A percentile compares a stretch with the other conserved stretches of the same genome.
These are phyloP conservation scores for Macrotus californicus DNA, from an alignment of 2,113 vertebrate genomes.

Conservation along the genomic window DNA sequence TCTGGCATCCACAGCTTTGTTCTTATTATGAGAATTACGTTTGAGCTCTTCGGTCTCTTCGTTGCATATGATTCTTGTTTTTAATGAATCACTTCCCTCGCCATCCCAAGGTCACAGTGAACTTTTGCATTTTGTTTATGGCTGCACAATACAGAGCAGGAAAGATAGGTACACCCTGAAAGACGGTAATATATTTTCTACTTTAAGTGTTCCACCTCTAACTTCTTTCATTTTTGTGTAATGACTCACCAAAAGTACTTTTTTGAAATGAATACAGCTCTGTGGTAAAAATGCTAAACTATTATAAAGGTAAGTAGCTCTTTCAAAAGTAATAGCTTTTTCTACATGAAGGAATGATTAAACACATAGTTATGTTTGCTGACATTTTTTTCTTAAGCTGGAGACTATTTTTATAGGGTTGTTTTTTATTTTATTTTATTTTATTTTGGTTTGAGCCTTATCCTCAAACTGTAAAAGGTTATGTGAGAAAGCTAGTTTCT, in stretches of 20 bases:
- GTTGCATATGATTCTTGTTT: constrained; percentile 18
- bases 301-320: neutral
- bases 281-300: constrained; percentile 20
- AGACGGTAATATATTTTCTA: constrained; percentile 47
- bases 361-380: neutral
- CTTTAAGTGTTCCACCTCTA: neutral
- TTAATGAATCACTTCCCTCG: constrained; percentile 54
- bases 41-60: neutral
- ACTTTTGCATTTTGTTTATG: constrained; percentile 48
- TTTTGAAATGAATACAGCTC: constrained; percentile 2
- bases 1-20: neutral
- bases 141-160: neutral
- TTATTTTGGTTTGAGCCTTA: neutral
- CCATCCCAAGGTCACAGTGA: constrained; percentile 59
- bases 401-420: neutral
- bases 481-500: neutral
- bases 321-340: constrained; percentile 32
- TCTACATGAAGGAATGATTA: constrained; percentile 9
- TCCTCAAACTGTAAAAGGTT: neutral
- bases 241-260: constrained; percentile 16
- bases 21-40: neutral
- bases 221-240: constrained; percentile 32
- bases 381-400: neutral
- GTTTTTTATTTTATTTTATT: neutral
- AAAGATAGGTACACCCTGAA: constrained; percentile 14